phyloP scores from a whole-genome alignment of 2,888 invertebrate species.

The Cylloceria caligata region DNA sequence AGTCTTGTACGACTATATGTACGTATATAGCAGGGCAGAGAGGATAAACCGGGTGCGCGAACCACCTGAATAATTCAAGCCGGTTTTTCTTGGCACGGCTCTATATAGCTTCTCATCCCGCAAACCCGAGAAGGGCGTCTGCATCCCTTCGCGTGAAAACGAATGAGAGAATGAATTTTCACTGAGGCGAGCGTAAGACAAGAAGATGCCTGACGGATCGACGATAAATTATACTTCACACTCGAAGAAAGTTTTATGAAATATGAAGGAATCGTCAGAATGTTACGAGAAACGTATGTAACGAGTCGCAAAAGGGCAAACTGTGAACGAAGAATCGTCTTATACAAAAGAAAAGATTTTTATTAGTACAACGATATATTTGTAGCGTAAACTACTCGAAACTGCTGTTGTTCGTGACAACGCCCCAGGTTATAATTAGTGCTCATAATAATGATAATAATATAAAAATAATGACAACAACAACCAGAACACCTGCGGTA shows the following conservation, averaged over 20 bases:
- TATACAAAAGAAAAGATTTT: not conserved
- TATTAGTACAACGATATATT: not conserved
- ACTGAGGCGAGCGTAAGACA: constrained; percentile 14
- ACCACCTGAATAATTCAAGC: constrained; percentile 65
- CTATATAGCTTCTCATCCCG: constrained; percentile 1
- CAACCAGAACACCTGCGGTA: not conserved
- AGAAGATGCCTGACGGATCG: constrained; percentile 58
- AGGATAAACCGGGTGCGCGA: constrained; percentile 29
- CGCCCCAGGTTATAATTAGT: not conserved
- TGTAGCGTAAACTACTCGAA: not conserved
- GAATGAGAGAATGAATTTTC: constrained; percentile 62
- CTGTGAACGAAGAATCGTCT: not conserved
- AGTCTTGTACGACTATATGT: constrained; percentile 17
- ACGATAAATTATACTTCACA: constrained; percentile 58
- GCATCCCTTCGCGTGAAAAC: constrained; percentile 40
- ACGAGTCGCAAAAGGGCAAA: constrained; percentile 5
- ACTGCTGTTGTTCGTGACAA: not conserved
- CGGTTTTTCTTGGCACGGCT: constrained; percentile 51
- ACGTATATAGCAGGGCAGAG: not conserved
- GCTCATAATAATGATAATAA: not conserved
- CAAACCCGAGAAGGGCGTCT: constrained; percentile 16
- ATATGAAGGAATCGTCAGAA: constrained; percentile 39
- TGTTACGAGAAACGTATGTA: not conserved
- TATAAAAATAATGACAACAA: not conserved
- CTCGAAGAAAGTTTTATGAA: constrained; percentile 37